Percentiles rank a stretch among this genome's conserved stretches.
phyloP scores from a whole-genome alignment of 2,113 vertebrate genomes.

The Pardalotus punctatus region DNA sequence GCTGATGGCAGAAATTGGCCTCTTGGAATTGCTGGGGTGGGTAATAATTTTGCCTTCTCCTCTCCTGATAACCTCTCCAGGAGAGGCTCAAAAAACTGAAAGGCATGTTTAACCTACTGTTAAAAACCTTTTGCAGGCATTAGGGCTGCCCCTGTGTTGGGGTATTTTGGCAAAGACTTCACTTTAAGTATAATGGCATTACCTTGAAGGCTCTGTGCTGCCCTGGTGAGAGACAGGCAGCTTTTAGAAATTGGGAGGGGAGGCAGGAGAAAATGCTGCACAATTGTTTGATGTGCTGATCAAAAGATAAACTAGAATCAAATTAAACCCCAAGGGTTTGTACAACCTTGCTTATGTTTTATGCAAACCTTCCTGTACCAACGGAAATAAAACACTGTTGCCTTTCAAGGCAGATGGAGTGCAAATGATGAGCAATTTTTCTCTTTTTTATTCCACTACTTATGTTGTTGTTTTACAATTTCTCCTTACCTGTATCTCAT shows the following conservation, averaged over 20 bases:
- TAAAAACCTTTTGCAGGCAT: neutral
- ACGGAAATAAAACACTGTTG: conserved; percentile 17
- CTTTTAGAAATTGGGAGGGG: neutral
- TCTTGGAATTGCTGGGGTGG: neutral
- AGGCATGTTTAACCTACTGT: neutral
- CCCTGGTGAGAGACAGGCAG: neutral
- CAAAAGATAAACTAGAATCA: conserved; percentile 57
- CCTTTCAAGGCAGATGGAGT: conserved; percentile 27
- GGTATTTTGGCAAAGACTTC: neutral
- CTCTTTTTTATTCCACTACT: neutral
- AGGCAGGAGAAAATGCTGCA: neutral
- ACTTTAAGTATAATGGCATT: neutral
- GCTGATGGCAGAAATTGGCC: neutral
- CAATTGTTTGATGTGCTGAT: conserved; percentile 61
- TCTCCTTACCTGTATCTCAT: neutral
- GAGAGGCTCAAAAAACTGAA: neutral
- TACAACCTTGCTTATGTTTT: conserved; percentile 49
- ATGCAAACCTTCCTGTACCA: conserved; percentile 35
- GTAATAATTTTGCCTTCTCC: neutral
- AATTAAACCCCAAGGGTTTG: conserved; percentile 47
- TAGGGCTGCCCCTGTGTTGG: neutral
- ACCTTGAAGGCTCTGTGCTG: neutral
- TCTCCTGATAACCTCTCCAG: neutral
- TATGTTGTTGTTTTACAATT: neutral
- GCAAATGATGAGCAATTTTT: conserved; percentile 3